Base-by-base conservation (phyloP, 2,113 vertebrate species). In the Malurus melanocephalus region DNA sequence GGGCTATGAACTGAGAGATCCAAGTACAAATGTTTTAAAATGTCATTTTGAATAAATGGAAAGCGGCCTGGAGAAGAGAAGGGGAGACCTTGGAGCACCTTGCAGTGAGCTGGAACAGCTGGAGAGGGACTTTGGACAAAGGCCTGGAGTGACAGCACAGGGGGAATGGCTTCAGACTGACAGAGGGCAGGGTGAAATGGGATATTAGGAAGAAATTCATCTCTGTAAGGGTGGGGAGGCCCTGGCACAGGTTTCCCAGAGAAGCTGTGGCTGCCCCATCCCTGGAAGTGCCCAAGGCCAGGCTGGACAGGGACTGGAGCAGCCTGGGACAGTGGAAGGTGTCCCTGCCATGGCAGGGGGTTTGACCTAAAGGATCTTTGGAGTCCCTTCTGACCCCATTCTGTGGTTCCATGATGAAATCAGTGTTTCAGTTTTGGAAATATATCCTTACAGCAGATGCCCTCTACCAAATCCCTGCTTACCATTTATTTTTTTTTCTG, bases 241-340 rank as follows among this genome's bases (percentile, higher is more conserved):
- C 10, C 32, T 45, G 75, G 66, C 26, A 51, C 26, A 57, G 35
- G 11, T 1, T 72, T 8, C 1, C 51, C 84, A 56, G 26, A 28
- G 22, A 2, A 72, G 35, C 66, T 57, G 49, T 43, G 43, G 32
- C 21, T 45, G 35, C 16, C 23, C 23, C 67, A n/a, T 5, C 32
- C 45, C 59, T 73, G 52, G 57, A n/a, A 66, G 10, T n/a, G 45
- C 0, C 1, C 5, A 1, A 52, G 57, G 27, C 16, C 23, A 21
- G 35, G 45, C 0, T 59, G 75, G 59, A 28, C 1, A 2, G 59
- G 18, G 28, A 27, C n/a, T 16, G 12, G 15, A 65, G 18, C 7
- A 45, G 0, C 32, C 38, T 57, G 27, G 45, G 5, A 2, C 5
- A 24, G 27, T 2, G 16, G 8, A 28, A 59, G 10, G 4, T n/a